phyloP scores from a whole-genome alignment of 2,797 vertebrate species.

The Acipenser ruthenus region DNA sequence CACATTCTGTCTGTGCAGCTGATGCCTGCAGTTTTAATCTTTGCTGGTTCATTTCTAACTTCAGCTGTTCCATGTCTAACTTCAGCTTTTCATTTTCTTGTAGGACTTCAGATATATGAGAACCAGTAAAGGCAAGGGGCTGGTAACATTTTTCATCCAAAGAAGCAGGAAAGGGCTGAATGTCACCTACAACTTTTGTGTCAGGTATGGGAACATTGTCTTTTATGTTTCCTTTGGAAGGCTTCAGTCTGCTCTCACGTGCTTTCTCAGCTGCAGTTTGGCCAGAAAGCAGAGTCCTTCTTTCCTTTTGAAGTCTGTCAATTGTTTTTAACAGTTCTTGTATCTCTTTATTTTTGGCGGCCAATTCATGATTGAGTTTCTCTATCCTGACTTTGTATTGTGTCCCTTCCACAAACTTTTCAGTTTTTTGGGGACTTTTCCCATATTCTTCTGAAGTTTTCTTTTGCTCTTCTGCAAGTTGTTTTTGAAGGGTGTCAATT shows the following conservation, averaged over 20 bases:
- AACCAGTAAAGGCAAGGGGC: slow-evolving; percentile 51
- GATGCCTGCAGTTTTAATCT: slow-evolving; percentile 48
- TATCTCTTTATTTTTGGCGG: too few relatives aligned
- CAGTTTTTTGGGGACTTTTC: slow-evolving; percentile 34
- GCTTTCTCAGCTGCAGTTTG: too few relatives aligned
- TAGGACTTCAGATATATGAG: slow-evolving; percentile 50
- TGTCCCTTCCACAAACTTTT: slow-evolving; percentile 56
- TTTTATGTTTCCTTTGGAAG: too few relatives aligned
- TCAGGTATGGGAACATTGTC: too few relatives aligned
- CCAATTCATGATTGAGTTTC: slow-evolving; percentile 56
- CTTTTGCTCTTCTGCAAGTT: slow-evolving; percentile 50
- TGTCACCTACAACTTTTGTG: too few relatives aligned
- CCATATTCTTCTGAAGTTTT: slow-evolving; percentile 35
- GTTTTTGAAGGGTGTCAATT: slow-evolving; percentile 60
- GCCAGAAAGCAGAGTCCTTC: too few relatives aligned
- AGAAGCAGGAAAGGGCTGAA: slow-evolving; percentile 38
- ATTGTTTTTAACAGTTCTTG: too few relatives aligned
- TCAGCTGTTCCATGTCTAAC: slow-evolving; percentile 53
- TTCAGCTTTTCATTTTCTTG: slow-evolving; percentile 73
- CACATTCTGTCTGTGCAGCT: slow-evolving; percentile 44
- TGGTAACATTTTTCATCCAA: slow-evolving; percentile 65
- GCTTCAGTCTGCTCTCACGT: too few relatives aligned
- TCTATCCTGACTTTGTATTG: slow-evolving; percentile 53
- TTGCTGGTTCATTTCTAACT: slow-evolving; percentile 57
- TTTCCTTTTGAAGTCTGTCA: too few relatives aligned